A percentile compares a stretch with the other conserved stretches of the same genome.
Conservation (phyloP, 2,888 invertebrate species). For the Oxyscelio sp. region DNA sequence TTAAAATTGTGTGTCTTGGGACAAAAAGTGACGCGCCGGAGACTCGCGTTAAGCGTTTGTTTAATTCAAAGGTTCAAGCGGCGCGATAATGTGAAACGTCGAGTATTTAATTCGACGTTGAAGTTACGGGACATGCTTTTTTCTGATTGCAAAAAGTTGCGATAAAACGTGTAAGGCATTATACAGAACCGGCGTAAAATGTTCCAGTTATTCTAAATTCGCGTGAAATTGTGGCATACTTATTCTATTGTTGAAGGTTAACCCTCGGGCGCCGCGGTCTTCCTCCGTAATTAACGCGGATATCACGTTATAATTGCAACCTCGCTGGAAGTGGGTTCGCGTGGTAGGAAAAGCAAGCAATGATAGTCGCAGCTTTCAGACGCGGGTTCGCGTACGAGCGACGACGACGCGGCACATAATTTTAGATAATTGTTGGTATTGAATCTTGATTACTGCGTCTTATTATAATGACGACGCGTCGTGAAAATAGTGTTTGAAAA, state of each 20-base stretch:
- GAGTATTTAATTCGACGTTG: conserved; percentile 16
- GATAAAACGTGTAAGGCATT: conserved; percentile 10
- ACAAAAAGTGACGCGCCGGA: not conserved
- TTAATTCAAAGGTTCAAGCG: conserved; percentile 23
- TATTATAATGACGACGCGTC: conserved; percentile 47
- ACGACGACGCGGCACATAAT: conserved; percentile 37
- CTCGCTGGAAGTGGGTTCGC: conserved; percentile 38
- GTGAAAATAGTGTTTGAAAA: conserved; percentile 25
- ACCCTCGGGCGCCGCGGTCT: conserved; percentile 65
- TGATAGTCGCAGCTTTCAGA: conserved; percentile 34
- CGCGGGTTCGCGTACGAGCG: conserved; percentile 15
- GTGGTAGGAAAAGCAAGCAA: conserved; percentile 43
- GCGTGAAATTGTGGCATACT: conserved; percentile 67
- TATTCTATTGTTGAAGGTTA: conserved; percentile 68
- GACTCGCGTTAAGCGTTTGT: no score
- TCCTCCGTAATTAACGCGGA: conserved; percentile 66
- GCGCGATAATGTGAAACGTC: not conserved
- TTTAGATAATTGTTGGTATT: conserved; percentile 55
- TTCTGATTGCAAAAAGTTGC: conserved; percentile 1
- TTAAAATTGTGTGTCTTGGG: not conserved
- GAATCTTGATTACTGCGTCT: conserved; percentile 51
- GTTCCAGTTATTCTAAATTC: conserved; percentile 62
- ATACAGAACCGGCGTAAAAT: conserved; percentile 21
- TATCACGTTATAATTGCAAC: conserved; percentile 67
- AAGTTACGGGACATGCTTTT: conserved; percentile 9